Conservation (phyloP, 2,113 vertebrate genomes). For the Dicaeum eximium region DNA sequence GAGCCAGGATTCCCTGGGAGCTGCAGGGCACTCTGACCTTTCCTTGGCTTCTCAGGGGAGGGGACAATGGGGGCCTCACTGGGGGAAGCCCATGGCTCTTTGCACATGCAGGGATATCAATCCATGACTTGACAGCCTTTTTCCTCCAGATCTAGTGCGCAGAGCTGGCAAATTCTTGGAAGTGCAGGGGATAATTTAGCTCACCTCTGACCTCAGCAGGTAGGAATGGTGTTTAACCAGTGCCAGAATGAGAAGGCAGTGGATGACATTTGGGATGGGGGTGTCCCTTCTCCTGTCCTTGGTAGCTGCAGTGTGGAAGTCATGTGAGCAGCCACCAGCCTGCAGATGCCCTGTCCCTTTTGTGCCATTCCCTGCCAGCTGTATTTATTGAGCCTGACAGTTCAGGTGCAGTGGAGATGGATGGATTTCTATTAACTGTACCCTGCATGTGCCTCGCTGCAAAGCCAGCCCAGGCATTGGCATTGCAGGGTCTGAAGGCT, state of each 20-base stretch:
- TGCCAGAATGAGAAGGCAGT: background rate
- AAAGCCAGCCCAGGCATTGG: background rate
- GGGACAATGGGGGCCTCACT: accelerated
- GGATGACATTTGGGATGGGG: background rate
- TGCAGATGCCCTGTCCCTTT: background rate
- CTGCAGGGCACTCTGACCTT: background rate
- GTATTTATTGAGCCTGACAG: background rate
- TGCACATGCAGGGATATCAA: accelerated
- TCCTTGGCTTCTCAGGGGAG: background rate
- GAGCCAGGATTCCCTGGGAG: background rate
- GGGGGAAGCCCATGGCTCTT: background rate
- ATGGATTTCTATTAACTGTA: background rate
- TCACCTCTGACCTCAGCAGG: background rate
- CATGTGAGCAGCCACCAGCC: background rate
- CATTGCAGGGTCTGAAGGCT: background rate
- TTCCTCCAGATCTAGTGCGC: background rate
- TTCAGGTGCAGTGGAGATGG: background rate
- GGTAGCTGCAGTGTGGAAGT: background rate
- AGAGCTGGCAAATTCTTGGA: background rate
- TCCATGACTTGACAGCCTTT: background rate
- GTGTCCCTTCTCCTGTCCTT: background rate
- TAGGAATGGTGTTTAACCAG: background rate
- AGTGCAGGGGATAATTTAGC: background rate
- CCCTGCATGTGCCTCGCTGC: accelerated
- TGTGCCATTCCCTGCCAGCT: background rate